Percentiles rank a stretch among this genome's conserved stretches.
Conservation (phyloP, 2,797 vertebrate genomes). For the Coccyzus lansbergi region DNA sequence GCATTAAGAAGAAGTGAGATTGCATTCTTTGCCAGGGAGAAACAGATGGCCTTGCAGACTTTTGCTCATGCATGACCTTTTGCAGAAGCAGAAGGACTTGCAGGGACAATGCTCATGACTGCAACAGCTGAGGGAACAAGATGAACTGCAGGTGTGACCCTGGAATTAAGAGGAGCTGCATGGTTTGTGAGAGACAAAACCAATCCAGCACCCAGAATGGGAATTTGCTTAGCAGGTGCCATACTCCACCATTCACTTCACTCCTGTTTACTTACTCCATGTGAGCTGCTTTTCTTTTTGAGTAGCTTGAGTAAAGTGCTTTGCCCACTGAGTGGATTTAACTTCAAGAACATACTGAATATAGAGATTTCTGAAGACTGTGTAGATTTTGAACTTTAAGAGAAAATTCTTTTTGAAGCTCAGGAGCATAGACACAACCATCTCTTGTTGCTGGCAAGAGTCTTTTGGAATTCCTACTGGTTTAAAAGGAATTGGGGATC, state of each 20-base stretch:
- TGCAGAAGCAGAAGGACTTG: neutral
- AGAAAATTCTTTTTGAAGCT: neutral
- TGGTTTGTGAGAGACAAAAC: neutral
- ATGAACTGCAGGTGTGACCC: neutral
- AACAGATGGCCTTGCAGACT: neutral
- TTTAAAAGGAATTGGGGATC: conserved; percentile 51
- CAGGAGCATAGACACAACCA: neutral
- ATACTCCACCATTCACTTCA: neutral
- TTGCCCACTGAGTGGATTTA: neutral
- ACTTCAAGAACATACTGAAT: neutral
- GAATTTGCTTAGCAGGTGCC: neutral
- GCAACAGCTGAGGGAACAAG: neutral
- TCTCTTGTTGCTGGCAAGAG: neutral
- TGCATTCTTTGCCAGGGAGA: neutral
- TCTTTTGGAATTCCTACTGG: conserved; percentile 13
- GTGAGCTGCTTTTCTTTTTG: neutral
- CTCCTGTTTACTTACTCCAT: neutral
- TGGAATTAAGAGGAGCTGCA: neutral
- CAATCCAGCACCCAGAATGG: neutral
- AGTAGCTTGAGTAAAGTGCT: neutral
- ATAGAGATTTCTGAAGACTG: neutral
- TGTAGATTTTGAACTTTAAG: neutral
- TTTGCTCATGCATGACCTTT: neutral
- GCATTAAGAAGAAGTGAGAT: neutral
- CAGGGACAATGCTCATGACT: neutral